Conservation (phyloP, 2,113 vertebrate genomes). For the Morone chrysops region DNA sequence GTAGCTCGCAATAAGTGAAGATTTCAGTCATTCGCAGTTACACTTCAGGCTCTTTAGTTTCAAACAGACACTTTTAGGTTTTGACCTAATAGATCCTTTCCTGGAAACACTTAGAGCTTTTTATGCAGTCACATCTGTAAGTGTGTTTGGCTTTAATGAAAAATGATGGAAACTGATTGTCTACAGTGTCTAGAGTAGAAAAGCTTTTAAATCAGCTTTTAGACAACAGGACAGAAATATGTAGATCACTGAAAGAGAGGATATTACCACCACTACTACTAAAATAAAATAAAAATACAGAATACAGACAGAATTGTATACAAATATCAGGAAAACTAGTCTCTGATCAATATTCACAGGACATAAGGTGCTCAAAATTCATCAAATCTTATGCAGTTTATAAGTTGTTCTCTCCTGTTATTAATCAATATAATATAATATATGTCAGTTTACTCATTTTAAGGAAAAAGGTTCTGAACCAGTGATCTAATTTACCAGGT, state of each 20-base stretch:
- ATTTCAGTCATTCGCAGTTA: background rate
- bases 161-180: background rate
- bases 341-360: too few relatives aligned
- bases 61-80: background rate
- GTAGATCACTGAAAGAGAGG: background rate
- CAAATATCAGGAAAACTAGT: too few relatives aligned
- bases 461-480: too few relatives aligned
- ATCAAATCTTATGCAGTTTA: too few relatives aligned
- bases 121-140: too few relatives aligned
- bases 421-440: too few relatives aligned
- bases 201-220: background rate
- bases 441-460: too few relatives aligned
- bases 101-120: background rate
- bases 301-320: too few relatives aligned
- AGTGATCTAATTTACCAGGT: background rate
- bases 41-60: background rate
- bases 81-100: background rate
- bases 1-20: background rate
- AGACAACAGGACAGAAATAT: background rate
- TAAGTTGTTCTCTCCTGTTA: too few relatives aligned
- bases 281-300: too few relatives aligned
- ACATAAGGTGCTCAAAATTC: too few relatives aligned
- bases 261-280: background rate
- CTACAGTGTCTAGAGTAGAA: background rate
- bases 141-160: background rate